Evolutionary conservation across 2,888 invertebrate genomes (phyloP).

Genomic region (Eilema griseolum): DNA sequence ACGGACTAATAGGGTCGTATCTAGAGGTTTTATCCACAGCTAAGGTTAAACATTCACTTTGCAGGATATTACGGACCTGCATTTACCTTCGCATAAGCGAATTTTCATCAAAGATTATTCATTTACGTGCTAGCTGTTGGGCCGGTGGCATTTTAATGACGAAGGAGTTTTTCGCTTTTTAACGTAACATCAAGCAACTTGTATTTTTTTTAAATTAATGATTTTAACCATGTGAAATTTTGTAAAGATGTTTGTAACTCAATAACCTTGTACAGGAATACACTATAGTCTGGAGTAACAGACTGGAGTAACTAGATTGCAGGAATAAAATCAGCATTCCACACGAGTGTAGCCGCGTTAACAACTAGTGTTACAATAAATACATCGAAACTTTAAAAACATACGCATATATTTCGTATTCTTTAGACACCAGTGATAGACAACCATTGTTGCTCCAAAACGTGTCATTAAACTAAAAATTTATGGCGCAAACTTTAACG

Average conservation of each 20-base stretch:
- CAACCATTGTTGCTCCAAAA: background rate
- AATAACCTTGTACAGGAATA: too few relatives aligned
- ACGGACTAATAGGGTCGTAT: background rate
- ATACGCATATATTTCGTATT: background rate
- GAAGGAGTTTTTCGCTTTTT: slow-evolving; percentile 28
- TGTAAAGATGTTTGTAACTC: background rate
- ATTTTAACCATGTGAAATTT: slow-evolving; percentile 17
- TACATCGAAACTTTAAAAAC: background rate
- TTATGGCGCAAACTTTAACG: background rate
- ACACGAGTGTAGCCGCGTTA: background rate
- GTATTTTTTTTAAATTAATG: slow-evolving; percentile 33
- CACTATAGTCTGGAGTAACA: too few relatives aligned
- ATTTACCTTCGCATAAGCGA: slow-evolving; percentile 42
- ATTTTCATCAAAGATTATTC: slow-evolving; percentile 58
- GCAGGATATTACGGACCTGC: slow-evolving; percentile 57
- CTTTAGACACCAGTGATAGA: background rate
- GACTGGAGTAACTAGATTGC: too few relatives aligned
- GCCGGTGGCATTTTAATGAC: slow-evolving; percentile 60
- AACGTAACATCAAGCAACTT: slow-evolving; percentile 22
- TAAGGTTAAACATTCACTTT: slow-evolving; percentile 51
- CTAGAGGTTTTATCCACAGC: slow-evolving; percentile 42
- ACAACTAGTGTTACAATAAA: background rate
- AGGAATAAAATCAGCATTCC: too few relatives aligned
- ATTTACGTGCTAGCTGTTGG: slow-evolving; percentile 52
- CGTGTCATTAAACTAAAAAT: slow-evolving; percentile 3